These are phyloP conservation scores for Phyllotreta striolata DNA, from an alignment of 2,888 invertebrate genomes.

Conservation along the genomic window DNA sequence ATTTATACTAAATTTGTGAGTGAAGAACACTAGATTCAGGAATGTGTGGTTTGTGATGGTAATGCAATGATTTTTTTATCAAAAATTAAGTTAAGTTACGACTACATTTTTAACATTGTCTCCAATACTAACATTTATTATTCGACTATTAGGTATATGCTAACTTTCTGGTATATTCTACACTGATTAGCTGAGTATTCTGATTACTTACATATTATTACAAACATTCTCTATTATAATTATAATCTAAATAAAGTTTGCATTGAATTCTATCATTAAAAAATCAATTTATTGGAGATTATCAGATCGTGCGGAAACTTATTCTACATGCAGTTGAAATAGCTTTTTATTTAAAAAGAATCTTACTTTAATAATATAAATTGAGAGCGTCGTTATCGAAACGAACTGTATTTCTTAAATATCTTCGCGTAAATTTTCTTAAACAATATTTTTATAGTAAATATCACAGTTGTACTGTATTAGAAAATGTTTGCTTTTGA, in stretches of 20 bases:
- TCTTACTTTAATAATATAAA: too few species aligned
- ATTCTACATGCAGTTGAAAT: too few species aligned
- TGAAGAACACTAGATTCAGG: slow-evolving; percentile 24
- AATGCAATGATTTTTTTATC: slow-evolving; percentile 6
- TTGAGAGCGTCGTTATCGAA: too few species aligned
- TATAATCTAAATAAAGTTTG: too few species aligned
- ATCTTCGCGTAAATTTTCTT: background rate
- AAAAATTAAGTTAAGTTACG: background rate
- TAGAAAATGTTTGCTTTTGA: background rate
- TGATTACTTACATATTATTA: too few species aligned
- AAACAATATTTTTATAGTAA: too few species aligned
- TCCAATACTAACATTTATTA: background rate
- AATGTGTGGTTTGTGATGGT: slow-evolving; percentile 6
- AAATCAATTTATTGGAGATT: too few species aligned
- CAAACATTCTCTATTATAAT: too few species aligned
- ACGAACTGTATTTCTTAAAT: background rate
- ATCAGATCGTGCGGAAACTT: too few species aligned
- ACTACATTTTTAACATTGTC: slow-evolving; percentile 7
- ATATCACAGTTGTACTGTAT: too few species aligned
- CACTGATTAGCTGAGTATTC: background rate
- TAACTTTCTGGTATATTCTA: slow-evolving; percentile 3
- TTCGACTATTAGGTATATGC: background rate
- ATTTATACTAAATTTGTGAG: slow-evolving; percentile 41
- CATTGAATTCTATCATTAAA: too few species aligned
- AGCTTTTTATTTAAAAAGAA: too few species aligned